Base-by-base conservation (phyloP, 2,113 vertebrate genomes). In the Nycticryphes semicollaris region DNA sequence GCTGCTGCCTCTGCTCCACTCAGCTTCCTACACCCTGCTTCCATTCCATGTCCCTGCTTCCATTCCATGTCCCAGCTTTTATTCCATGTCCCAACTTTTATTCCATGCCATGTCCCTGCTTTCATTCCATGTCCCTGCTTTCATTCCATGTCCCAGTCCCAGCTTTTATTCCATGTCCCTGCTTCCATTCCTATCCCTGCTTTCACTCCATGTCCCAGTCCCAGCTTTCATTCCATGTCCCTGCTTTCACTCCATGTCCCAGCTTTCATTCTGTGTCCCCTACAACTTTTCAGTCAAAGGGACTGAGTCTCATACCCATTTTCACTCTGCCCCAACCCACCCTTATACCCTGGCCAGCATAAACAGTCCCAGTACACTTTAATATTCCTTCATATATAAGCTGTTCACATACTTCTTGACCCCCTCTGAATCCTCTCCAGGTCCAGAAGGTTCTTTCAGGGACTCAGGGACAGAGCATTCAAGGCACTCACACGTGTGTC, bases 1-100 rank as follows among this genome's bases (percentile, higher is more conserved):
- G 24, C 19, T 0, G 3, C 24, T 4, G 7, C 48, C 24, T 64
- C 43, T 91, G 28, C 53, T 64, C 12, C 2, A 0, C n/a, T 8
- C 3, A 1, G 15, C 25, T 50, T 62, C 14, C 25, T 19, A 63
- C 51, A 12, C 50, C 45, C 50, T 14, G 50, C 23, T 63, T 94
- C 94, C 89, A 60, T 60, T 76, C 76, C 14, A 68, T 14, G 17
- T n/a, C 17, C 51, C 51, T 27, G 51, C 51, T 60, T 94, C 94
- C 87, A 56, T 60, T 80, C 77, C 15, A 56, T 11, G 14, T 39
- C 18, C 24, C 10, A 18, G 47, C 18, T 47, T 47, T 21, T 47
- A 21, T 47, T 45, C 45, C 45, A 45, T 45, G 45, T 45, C 45
- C 51, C 51, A 15, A 25, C 51, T 60, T 94, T 94, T 89, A 47